Evolutionary conservation across 2,888 invertebrate species (phyloP).

Genomic region (Drosophila quasianomalipes): DNA sequence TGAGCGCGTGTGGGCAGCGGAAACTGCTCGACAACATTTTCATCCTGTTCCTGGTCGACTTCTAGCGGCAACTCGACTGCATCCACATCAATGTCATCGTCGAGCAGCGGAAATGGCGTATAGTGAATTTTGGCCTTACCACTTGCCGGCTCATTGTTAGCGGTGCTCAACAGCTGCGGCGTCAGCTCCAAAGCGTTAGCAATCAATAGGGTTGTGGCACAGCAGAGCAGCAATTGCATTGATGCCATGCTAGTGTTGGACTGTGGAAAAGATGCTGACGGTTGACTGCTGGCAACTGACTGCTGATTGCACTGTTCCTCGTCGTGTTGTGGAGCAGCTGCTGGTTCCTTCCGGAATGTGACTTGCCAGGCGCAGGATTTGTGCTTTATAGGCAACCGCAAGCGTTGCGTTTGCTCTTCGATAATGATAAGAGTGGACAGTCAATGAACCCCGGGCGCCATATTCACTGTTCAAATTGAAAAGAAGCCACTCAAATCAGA

Average conservation of each 20-base stretch:
- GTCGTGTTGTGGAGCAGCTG: constrained; percentile 18
- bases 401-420: constrained; percentile 3
- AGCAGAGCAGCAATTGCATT: constrained; percentile 66
- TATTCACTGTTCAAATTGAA: constrained; percentile 67
- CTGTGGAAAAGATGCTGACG: constrained; percentile 15
- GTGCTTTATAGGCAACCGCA: constrained; percentile 58
- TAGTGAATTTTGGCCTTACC: constrained; percentile 68
- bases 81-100: constrained; percentile 59
- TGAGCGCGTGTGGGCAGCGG: constrained; percentile 35
- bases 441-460: constrained; percentile 66
- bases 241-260: constrained; percentile 64
- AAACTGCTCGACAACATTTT: constrained; percentile 33
- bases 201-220: constrained; percentile 61
- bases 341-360: constrained; percentile 53
- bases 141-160: constrained; percentile 50
- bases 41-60: constrained; percentile 54
- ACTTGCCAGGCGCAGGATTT: constrained; percentile 27
- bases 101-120: constrained; percentile 64
- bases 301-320: constrained; percentile 9
- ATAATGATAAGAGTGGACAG: constrained; percentile 45
- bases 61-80: constrained; percentile 71
- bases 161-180: constrained; percentile 64
- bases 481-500: constrained; percentile 69
- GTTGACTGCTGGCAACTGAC: neutral
- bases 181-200: constrained; percentile 70